Conservation (phyloP, 2,113 vertebrate genomes). For the Sminthopsis crassicaudata region DNA sequence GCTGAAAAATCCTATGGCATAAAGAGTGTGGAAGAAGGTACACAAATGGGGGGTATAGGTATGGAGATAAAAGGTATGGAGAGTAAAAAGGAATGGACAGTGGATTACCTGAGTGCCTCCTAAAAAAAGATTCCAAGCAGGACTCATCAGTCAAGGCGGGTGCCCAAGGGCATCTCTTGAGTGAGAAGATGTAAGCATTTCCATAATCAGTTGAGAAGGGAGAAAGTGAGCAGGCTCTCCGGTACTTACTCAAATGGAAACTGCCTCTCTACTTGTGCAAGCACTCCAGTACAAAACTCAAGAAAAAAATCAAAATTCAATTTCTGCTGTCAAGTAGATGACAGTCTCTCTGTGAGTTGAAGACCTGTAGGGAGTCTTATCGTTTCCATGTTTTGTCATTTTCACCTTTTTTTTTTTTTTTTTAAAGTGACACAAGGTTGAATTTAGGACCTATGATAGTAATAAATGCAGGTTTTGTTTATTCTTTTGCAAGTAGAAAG, state of each 20-base stretch:
- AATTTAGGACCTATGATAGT: neutral
- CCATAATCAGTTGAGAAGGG: neutral
- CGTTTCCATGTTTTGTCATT: neutral
- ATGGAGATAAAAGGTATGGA: neutral
- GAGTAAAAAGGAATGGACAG: neutral
- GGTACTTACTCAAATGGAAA: neutral
- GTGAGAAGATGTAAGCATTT: neutral
- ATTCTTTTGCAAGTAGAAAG: neutral
- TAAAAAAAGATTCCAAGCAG: neutral
- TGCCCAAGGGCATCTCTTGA: neutral
- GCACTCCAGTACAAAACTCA: neutral
- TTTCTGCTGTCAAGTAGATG: neutral
- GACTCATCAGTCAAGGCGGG: neutral
- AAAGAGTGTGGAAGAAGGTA: neutral
- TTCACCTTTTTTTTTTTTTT: neutral
- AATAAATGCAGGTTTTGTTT: neutral
- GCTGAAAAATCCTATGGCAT: neutral
- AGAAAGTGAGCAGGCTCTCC: neutral
- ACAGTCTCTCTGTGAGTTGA: neutral
- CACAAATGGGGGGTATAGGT: neutral
- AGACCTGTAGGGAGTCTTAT: neutral
- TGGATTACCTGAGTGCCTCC: neutral
- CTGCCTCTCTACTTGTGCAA: neutral
- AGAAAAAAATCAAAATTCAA: neutral
- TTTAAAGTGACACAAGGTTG: neutral